Evolutionary conservation across 2,797 vertebrate species (phyloP), one percentile per base, ranked within the genome.

Genomic region (Bradypodion ventrale): DNA sequence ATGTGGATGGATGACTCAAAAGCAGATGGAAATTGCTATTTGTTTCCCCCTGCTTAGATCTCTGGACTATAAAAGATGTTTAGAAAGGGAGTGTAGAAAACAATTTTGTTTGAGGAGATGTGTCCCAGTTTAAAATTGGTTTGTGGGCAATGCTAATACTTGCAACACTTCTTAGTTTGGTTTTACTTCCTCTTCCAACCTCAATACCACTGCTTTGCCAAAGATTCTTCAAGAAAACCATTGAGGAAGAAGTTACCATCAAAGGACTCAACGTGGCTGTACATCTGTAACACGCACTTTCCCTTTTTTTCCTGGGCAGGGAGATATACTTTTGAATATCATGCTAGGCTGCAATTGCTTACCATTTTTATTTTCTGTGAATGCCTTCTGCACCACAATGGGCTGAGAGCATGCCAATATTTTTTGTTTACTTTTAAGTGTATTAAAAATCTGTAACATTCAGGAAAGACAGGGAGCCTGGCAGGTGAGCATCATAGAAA

Each of bases 1-100:
- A 87, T 78, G 72, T 37, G 60, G 25, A n/a, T 0, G 4, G 78
- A 89, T 82, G 88, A 76, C 73, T 75, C 44, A 16, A 83, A 44
- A 10, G 66, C 56, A 84, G 66, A 75, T 85, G 75, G 63, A 79
- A 87, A 44, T 25, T 4, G 5, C 44, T 86, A 72, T 90, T 66
- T 66, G 42, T 88, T 73, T 63, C 66, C 72, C 75, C 68, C 35
- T 15, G 40, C 78, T 87, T 88, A 83, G 78, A 79, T 85, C n/a
- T 59, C 52, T 60, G 35, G 72, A 29, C 10, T 72, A 16, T 25
- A 56, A 74, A 15, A 44, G 13, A 13, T 15, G n/a, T 62, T 62
- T n/a, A 72, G 40, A 56, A 56, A 25, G 12, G 44, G 9, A 21
- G 23, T 23, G 32, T 10, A 12, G 2, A 9, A 66, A 35, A 15